Percentiles rank a stretch among this genome's conserved stretches.
Evolutionary conservation across 2,113 vertebrate genomes (phyloP).

Genomic region (Odocoileus hemionus): DNA sequence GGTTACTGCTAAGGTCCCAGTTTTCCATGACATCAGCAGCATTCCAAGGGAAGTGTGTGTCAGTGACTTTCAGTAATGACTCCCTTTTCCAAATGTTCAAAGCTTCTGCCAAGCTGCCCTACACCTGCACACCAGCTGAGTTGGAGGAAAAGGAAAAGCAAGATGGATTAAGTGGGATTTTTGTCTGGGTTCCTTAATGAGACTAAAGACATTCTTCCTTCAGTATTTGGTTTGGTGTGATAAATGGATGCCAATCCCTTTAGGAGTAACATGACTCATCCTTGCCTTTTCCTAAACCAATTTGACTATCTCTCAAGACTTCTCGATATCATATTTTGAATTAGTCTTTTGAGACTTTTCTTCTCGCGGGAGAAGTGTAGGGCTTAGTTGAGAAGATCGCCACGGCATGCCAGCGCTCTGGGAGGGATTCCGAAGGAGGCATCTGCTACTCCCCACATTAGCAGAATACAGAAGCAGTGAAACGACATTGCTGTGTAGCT

Average conservation of each 20-base stretch:
- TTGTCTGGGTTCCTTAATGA: constrained; percentile 72
- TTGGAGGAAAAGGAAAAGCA: constrained; percentile 69
- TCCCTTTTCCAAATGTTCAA: constrained; percentile 68
- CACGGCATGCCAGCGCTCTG: neutral
- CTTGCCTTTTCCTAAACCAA: constrained; percentile 39
- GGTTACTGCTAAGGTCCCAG: constrained; percentile 76
- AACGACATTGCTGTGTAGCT: neutral
- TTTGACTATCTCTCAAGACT: neutral
- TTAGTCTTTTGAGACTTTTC: neutral
- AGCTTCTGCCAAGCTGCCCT: constrained; percentile 69
- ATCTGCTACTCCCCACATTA: neutral
- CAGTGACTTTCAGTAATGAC: constrained; percentile 78
- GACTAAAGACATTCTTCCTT: constrained; percentile 64
- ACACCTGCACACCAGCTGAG: constrained; percentile 80
- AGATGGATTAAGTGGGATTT: constrained; percentile 76
- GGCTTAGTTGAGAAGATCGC: neutral
- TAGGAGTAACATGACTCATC: constrained; percentile 42
- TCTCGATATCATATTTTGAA: constrained; percentile 25
- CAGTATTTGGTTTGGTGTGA: constrained; percentile 42
- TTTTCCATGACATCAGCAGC: constrained; percentile 83
- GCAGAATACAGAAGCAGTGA: constrained; percentile 12
- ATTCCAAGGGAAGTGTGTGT: constrained; percentile 76
- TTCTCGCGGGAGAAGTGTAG: neutral
- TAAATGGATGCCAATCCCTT: constrained; percentile 42
- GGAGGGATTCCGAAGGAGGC: neutral